These are phyloP conservation scores for Idaea aversata DNA, from an alignment of 2,888 invertebrate species.

Conservation along the genomic window DNA sequence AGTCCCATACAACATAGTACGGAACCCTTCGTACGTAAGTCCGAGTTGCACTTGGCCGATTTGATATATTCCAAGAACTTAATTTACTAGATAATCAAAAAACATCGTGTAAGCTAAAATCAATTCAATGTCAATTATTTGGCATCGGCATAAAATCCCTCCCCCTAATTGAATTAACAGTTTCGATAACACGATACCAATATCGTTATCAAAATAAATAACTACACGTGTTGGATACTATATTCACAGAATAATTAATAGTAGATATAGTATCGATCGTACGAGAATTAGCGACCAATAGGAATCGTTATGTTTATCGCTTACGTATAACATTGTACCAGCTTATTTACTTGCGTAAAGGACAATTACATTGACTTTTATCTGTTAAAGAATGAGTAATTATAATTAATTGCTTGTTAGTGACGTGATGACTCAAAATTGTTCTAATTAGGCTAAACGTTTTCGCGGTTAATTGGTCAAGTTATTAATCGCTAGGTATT, in stretches of 20 bases:
- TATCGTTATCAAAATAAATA: not conserved
- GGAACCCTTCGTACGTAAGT: no score
- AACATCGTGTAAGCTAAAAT: not conserved
- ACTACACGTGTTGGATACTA: conserved; percentile 15
- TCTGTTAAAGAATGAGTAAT: not conserved
- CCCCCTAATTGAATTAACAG: not conserved
- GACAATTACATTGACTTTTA: conserved; percentile 8
- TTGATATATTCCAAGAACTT: not conserved
- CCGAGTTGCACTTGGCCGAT: not conserved
- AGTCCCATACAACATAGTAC: not conserved
- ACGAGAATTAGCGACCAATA: conserved; percentile 25
- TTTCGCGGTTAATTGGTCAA: no score
- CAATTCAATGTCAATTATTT: not conserved
- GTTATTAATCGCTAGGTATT: no score
- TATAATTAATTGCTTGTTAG: not conserved
- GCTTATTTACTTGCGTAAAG: conserved; percentile 7
- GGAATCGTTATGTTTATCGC: conserved; percentile 18
- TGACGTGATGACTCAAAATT: not conserved
- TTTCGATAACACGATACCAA: not conserved
- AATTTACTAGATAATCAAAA: not conserved
- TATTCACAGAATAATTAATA: not conserved
- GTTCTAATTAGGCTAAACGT: not conserved
- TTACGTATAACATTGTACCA: conserved; percentile 1
- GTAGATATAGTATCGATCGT: conserved; percentile 19
- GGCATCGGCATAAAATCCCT: not conserved